phyloP scores from a whole-genome alignment of 2,113 vertebrate genomes.

The Plotosus lineatus region DNA sequence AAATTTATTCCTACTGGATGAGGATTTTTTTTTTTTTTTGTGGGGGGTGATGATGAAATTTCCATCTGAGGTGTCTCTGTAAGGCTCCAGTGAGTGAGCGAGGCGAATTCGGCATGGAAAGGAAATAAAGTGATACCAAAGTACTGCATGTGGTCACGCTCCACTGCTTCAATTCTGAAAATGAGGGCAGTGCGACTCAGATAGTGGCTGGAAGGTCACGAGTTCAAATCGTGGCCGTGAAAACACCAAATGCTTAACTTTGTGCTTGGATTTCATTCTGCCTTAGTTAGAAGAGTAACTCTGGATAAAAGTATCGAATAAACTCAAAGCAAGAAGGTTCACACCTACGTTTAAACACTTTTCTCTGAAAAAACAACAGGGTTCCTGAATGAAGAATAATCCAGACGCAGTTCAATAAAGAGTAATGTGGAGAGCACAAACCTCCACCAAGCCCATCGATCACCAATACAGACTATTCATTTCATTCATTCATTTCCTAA shows the following conservation, averaged over 20 bases:
- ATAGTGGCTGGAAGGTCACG: neutral
- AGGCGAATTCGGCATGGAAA: conserved; percentile 1
- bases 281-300: neutral
- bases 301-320: conserved; percentile 42
- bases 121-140: conserved; percentile 2
- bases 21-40: conserved; percentile 59
- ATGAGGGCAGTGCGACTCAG: neutral
- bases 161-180: neutral
- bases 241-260: neutral
- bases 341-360: neutral
- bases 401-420: too few relatives aligned
- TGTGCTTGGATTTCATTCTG: neutral
- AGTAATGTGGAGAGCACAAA: too few relatives aligned
- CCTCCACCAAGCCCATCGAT: too few relatives aligned
- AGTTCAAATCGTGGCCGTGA: neutral
- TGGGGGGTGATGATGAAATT: conserved; percentile 56
- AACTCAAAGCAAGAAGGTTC: neutral
- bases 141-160: neutral
- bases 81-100: neutral
- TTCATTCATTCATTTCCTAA: too few relatives aligned
- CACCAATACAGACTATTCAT: too few relatives aligned
- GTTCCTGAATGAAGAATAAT: too few relatives aligned
- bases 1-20: conserved; percentile 47
- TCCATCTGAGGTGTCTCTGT: conserved; percentile 21
- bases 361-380: neutral